These are phyloP conservation scores for Rhadinocentrus ornatus DNA, from an alignment of 2,797 vertebrate species.

Conservation along the genomic window DNA sequence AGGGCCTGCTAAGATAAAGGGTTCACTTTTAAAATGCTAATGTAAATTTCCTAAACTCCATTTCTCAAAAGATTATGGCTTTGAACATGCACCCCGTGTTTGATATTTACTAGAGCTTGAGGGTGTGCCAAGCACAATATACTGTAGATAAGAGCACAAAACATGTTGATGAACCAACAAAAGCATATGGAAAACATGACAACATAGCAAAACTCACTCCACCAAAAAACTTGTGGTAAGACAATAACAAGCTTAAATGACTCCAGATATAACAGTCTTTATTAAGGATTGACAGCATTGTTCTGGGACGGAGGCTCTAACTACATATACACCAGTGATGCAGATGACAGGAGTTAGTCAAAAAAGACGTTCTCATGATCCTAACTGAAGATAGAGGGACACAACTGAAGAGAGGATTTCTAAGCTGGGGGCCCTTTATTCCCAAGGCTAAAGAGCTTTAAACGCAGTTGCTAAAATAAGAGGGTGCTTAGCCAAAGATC, in stretches of 20 bases:
- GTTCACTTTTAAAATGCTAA: background rate
- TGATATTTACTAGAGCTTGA: slow-evolving; percentile 39
- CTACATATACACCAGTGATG: slow-evolving; percentile 12
- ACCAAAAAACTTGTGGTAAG: slow-evolving; percentile 47
- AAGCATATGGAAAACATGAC: slow-evolving; percentile 58
- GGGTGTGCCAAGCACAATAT: slow-evolving; percentile 48
- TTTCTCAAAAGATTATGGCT: slow-evolving; percentile 20
- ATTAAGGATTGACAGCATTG: slow-evolving; percentile 43
- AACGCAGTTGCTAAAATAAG: slow-evolving; percentile 55
- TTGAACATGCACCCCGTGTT: slow-evolving; percentile 30
- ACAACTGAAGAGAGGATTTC: slow-evolving; percentile 51
- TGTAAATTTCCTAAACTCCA: slow-evolving; percentile 23
- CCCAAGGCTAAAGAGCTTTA: slow-evolving; percentile 55
- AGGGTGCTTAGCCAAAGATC: slow-evolving; percentile 56
- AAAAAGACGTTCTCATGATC: slow-evolving; percentile 67
- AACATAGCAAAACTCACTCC: slow-evolving; percentile 42
- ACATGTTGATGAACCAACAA: slow-evolving; percentile 45
- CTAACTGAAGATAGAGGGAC: slow-evolving; percentile 54
- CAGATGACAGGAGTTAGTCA: slow-evolving; percentile 47
- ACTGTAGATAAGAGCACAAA: slow-evolving; percentile 39
- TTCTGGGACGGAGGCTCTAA: slow-evolving; percentile 47
- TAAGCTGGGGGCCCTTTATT: slow-evolving; percentile 49
- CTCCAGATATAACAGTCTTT: slow-evolving; percentile 48
- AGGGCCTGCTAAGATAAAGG: background rate
- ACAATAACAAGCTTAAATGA: slow-evolving; percentile 59